These are phyloP conservation scores for Heliconius cydno DNA, from an alignment of 2,888 invertebrate genomes.

Conservation along the genomic window DNA sequence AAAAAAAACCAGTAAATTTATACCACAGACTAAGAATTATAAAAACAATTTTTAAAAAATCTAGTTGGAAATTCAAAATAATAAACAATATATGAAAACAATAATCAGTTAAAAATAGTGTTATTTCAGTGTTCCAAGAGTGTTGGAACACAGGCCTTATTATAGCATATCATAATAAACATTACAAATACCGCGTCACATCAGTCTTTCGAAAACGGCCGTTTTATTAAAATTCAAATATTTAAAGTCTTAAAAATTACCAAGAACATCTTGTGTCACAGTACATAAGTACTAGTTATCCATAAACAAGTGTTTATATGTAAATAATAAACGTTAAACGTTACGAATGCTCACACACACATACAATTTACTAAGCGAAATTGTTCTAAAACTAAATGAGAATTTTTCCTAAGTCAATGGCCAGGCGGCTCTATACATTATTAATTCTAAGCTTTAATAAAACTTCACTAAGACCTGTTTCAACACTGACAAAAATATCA, in stretches of 20 bases:
- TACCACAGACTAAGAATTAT: background rate
- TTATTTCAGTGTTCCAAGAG: background rate
- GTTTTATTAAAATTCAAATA: slow-evolving; percentile 10
- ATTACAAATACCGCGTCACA: slow-evolving; percentile 19
- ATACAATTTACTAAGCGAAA: slow-evolving; percentile 31
- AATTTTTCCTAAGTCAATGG: slow-evolving; percentile 41
- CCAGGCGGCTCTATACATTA: slow-evolving; percentile 65
- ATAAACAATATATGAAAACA: slow-evolving; percentile 11
- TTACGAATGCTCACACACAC: slow-evolving; percentile 39
- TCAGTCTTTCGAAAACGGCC: slow-evolving; percentile 26
- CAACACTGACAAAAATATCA: background rate
- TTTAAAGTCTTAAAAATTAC: background rate
- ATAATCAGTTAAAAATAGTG: slow-evolving; percentile 5
- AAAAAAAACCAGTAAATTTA: background rate
- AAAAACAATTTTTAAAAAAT: background rate
- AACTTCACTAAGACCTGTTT: slow-evolving; percentile 9
- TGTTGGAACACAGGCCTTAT: background rate
- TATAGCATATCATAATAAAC: background rate
- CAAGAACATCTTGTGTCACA: slow-evolving; percentile 21
- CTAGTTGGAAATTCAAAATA: background rate
- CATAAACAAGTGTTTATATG: slow-evolving; percentile 7
- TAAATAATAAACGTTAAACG: slow-evolving; percentile 39
- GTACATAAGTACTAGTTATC: slow-evolving; percentile 38
- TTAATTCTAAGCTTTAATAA: slow-evolving; percentile 10
- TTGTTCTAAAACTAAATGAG: slow-evolving; percentile 29